These are phyloP conservation scores for Hyppa rectilinea DNA, from an alignment of 2,888 invertebrate genomes.

Conservation along the genomic window DNA sequence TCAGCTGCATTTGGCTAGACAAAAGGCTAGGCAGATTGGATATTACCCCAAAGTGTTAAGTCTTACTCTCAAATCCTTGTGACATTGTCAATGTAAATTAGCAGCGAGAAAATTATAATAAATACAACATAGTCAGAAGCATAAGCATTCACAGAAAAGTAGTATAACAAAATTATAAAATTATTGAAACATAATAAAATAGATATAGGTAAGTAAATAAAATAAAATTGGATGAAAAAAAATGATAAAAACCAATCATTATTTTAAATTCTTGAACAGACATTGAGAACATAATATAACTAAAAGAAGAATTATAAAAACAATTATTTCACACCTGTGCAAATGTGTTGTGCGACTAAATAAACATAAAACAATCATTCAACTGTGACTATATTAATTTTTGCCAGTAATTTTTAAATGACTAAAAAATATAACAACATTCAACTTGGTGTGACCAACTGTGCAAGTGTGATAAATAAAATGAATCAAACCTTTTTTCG, in stretches of 20 bases:
- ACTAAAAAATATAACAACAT: background rate
- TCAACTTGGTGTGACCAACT: slow-evolving; percentile 28
- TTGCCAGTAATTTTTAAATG: background rate
- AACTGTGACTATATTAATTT: background rate
- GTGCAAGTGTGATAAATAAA: slow-evolving; percentile 58
- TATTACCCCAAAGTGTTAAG: background rate
- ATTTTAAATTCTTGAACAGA: background rate
- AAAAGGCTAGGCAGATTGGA: no score
- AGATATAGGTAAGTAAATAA: no score
- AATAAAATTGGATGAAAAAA: background rate
- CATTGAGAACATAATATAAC: background rate
- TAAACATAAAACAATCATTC: slow-evolving; percentile 15
- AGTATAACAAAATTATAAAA: background rate
- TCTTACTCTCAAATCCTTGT: background rate
- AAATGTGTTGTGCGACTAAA: slow-evolving; percentile 41
- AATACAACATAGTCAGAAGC: background rate
- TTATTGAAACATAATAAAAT: background rate
- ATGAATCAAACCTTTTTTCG: slow-evolving; percentile 85
- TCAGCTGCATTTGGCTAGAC: no score
- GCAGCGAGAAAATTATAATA: background rate
- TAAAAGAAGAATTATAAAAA: background rate
- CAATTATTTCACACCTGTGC: slow-evolving; percentile 49
- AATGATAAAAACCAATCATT: background rate
- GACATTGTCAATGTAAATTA: slow-evolving; percentile 6
- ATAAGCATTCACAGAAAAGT: background rate